A percentile compares a stretch with the other conserved stretches of the same genome.
phyloP scores from a whole-genome alignment of 2,113 vertebrate genomes.

The Natator depressus region DNA sequence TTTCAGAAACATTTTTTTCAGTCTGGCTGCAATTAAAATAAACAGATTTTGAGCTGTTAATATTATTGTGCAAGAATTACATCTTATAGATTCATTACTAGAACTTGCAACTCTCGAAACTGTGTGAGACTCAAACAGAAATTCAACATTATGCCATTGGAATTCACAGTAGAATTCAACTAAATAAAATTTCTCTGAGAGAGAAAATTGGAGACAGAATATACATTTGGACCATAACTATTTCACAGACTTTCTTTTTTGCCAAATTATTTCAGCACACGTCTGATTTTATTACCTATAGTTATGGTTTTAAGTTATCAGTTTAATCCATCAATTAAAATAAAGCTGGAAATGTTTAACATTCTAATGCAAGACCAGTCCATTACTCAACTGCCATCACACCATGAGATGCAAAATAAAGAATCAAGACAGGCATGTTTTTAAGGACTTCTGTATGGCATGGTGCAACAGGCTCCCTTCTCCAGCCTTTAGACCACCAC shows the following conservation, averaged over 20 bases:
- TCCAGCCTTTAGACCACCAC: not conserved
- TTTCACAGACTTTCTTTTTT: constrained; percentile 12
- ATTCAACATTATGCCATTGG: not conserved
- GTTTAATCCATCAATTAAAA: not conserved
- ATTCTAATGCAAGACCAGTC: not conserved
- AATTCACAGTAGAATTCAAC: not conserved
- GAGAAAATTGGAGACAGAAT: not conserved
- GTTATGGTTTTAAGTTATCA: not conserved
- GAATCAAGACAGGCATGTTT: not conserved
- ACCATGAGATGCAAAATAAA: not conserved
- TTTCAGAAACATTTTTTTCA: not conserved
- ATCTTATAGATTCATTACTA: not conserved
- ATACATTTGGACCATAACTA: not conserved
- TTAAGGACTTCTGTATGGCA: not conserved
- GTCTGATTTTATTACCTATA: not conserved
- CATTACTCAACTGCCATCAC: not conserved
- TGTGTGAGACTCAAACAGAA: not conserved
- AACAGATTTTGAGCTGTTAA: not conserved
- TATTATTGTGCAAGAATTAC: constrained; percentile 12
- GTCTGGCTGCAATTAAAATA: constrained; percentile 16
- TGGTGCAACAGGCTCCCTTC: not conserved
- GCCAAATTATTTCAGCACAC: not conserved
- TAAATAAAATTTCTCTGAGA: not conserved
- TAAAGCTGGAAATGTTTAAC: not conserved
- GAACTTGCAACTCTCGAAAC: not conserved